Conservation (phyloP, 2,888 invertebrate genomes). For the Agriotes lineatus region DNA sequence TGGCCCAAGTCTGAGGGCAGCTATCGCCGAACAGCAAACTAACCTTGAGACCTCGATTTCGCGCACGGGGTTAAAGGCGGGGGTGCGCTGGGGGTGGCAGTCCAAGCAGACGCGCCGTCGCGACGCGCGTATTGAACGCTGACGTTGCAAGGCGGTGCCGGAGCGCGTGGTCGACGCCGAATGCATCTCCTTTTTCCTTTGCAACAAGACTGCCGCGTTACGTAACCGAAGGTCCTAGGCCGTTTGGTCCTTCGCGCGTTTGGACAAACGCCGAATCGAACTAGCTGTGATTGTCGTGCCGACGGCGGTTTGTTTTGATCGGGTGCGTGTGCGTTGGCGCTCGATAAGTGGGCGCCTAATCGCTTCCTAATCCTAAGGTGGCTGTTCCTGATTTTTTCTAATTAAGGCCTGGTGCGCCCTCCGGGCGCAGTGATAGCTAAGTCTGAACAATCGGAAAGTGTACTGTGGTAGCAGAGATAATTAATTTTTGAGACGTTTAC, state of each 20-base stretch:
- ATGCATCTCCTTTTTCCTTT: conserved; percentile 35
- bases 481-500: neutral
- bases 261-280: no score
- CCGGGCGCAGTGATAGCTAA: no score
- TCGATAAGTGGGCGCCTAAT: neutral
- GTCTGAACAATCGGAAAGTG: no score
- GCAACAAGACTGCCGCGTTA: conserved; percentile 17
- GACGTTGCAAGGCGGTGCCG: conserved; percentile 66
- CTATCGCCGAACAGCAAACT: no score
- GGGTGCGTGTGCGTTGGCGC: neutral
- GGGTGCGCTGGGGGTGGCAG: conserved; percentile 31
- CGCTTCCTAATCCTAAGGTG: neutral
- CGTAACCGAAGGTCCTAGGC: neutral
- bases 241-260: no score
- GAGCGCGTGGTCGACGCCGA: conserved; percentile 51
- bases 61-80: neutral
- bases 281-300: neutral
- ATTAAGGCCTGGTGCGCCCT: neutral
- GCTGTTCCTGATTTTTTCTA: neutral
- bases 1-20: no score
- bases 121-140: conserved; percentile 65
- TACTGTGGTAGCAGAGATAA: no score
- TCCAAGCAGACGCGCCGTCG: conserved; percentile 63
- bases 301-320: no score
- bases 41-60: conserved; percentile 38